Conservation (phyloP, 2,113 vertebrate species). For the Ceratotherium simum region DNA sequence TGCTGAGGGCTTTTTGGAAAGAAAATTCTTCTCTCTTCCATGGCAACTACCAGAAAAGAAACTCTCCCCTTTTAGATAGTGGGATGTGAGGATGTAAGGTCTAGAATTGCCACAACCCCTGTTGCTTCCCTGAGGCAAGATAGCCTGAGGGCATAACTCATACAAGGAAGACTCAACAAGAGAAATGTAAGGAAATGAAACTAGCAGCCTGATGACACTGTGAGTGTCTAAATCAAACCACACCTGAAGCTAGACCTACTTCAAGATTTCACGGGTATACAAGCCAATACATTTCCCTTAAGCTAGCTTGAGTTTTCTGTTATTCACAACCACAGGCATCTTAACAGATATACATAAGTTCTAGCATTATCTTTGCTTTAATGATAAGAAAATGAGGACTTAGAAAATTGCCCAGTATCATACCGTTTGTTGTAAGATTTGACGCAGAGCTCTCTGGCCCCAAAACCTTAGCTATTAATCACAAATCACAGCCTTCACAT, state of each 20-base stretch:
- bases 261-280: background rate
- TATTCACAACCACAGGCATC: background rate
- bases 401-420: background rate
- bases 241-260: background rate
- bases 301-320: background rate
- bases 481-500: background rate
- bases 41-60: background rate
- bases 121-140: background rate
- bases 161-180: background rate
- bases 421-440: background rate
- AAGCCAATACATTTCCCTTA: background rate
- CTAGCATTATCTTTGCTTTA: background rate
- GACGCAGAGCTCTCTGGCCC: background rate
- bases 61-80: background rate
- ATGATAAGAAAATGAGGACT: background rate
- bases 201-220: accelerated
- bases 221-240: background rate
- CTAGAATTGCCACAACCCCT: background rate
- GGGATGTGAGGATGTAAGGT: background rate
- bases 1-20: background rate
- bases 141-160: background rate
- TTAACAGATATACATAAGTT: background rate
- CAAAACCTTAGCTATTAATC: background rate
- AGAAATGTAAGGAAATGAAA: background rate
- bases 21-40: background rate